Percentiles rank a stretch among this genome's conserved stretches.
Conservation (phyloP, 2,797 vertebrate genomes). For the Sebastes matsubarae region DNA sequence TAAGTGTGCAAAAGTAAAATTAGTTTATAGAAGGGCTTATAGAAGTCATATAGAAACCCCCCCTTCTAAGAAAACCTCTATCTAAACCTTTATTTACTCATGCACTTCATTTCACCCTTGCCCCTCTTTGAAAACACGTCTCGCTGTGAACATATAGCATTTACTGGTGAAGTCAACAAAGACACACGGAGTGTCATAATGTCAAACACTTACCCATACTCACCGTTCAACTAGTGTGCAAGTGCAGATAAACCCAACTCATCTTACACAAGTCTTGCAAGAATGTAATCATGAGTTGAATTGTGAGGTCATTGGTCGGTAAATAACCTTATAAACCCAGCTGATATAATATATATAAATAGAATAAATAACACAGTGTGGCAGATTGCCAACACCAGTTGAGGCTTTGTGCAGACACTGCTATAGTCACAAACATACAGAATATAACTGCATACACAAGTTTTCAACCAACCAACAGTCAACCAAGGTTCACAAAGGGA, state of each 20-base stretch:
- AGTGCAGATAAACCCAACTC: not conserved
- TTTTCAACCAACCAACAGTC: not conserved
- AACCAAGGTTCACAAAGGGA: not conserved
- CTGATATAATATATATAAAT: not conserved
- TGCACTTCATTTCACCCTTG: not conserved
- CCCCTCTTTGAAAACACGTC: not conserved
- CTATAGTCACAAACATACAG: not conserved
- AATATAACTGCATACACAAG: not conserved
- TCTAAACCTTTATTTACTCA: not conserved
- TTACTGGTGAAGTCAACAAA: not conserved
- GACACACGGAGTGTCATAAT: not conserved
- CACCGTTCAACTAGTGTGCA: not conserved
- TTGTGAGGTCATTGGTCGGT: not conserved
- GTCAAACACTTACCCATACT: not conserved
- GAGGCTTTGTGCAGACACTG: not conserved
- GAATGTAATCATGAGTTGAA: not conserved
- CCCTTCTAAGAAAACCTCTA: not conserved
- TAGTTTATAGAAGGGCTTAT: not conserved
- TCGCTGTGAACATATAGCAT: not conserved
- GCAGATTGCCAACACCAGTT: not conserved
- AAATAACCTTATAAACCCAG: not conserved
- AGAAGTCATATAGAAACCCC: not conserved
- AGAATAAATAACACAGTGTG: not conserved
- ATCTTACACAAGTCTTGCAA: not conserved
- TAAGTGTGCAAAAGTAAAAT: not conserved